Base-by-base conservation (phyloP, 2,888 invertebrate genomes). In the Entomobrya proxima region DNA sequence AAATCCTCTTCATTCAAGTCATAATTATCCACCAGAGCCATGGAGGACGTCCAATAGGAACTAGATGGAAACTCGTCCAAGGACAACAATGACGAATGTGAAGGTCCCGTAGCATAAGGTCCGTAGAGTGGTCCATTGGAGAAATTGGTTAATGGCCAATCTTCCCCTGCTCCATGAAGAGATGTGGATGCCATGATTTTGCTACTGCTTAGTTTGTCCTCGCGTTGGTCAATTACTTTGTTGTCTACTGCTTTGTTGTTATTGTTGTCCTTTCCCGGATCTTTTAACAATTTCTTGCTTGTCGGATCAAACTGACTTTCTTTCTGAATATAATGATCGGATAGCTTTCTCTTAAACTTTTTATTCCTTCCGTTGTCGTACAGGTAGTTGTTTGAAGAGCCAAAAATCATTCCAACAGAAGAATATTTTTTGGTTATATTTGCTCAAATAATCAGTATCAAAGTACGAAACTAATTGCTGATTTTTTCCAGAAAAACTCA, bases 1-100 rank as follows among this genome's bases (percentile, higher is more conserved):
- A 81, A 81, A 1, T 86, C 86, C n/a, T 86, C 86, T 9, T 86
- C 86, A 30, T 76, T 86, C 35, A 86, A 52, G 58, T 86, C 86
- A 47, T 86, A 86, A 24, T 86, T 86, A 24, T 86, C 86, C 32
- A 86, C 86, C 6, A 86, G 18, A n/a, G 86, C 86, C 86, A 86
- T 86, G 9, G 86, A 86, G 1, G 85, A 76, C 13, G 58, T 32
- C 86, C 86, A 86, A 58, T 86, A 86, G 0, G 81, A 72, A 11
- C 55, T 55, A 4, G 55, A 35, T 5, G 81, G 86, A 52, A 86
- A 81, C 35, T 86, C 86, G 21, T 86, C 86, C 15, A 86, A 9
- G 3, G 85, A 13, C 47, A 86, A 32, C 18, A 81, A 5, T 18
- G 81, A 69, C 0, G 86, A 81, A 30, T 86, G 86, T 15, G 81